phyloP scores from a whole-genome alignment of 1,140 invertebrate genomes.

The Halyomorpha halys region DNA sequence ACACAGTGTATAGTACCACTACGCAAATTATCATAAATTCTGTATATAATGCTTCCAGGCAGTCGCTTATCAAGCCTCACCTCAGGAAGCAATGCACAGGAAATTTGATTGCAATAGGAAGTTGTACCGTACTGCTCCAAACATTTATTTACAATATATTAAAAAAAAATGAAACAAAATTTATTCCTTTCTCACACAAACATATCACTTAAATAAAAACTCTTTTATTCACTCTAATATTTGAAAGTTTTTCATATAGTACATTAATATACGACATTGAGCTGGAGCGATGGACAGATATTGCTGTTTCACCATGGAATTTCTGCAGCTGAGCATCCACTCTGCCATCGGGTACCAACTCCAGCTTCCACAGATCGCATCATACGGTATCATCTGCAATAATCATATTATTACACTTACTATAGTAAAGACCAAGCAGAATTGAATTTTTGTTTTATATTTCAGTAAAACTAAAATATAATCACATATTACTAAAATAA shows the following conservation, averaged over 20 bases:
- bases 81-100: neutral
- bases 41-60: neutral
- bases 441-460: no score
- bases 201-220: constrained; percentile 3
- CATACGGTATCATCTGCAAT: constrained; percentile 29
- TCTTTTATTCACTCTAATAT: constrained; percentile 4
- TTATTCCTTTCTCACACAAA: neutral
- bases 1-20: constrained; percentile 4
- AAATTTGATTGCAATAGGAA: constrained; percentile 13
- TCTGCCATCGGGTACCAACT: neutral
- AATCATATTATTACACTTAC: no score
- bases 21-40: neutral
- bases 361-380: constrained; percentile 11
- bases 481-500: no score
- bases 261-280: constrained; percentile 9
- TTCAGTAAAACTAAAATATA: no score
- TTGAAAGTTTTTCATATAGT: constrained; percentile 2
- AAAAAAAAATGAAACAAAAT: constrained; percentile 1
- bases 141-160: constrained; percentile 16
- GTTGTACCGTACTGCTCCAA: constrained; percentile 13
- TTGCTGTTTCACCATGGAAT: neutral
- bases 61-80: neutral
- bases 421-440: no score
- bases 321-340: neutral
- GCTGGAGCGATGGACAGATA: constrained; percentile 13